These are phyloP conservation scores for Anticlea derivata DNA, from an alignment of 2,888 invertebrate genomes.

Conservation along the genomic window DNA sequence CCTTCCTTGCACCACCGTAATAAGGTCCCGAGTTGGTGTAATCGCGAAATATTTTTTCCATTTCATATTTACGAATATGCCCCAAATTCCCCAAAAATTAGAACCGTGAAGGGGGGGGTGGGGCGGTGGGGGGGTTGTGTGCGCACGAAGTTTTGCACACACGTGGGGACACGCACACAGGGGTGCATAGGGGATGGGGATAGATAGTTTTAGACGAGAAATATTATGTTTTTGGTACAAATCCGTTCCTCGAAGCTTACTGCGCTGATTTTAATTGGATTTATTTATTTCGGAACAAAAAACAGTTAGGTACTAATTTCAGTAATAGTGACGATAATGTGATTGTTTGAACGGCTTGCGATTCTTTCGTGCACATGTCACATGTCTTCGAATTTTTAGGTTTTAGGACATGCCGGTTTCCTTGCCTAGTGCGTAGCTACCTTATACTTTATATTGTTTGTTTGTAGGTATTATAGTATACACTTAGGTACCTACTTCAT, in stretches of 20 bases:
- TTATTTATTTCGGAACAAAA: slow-evolving; percentile 27
- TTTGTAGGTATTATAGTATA: no score
- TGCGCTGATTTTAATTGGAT: slow-evolving; percentile 46
- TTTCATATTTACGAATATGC: slow-evolving; percentile 85
- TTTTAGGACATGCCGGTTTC: no score
- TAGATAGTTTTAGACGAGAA: slow-evolving; percentile 81
- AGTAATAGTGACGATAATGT: no score
- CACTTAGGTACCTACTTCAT: no score
- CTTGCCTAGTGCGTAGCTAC: no score
- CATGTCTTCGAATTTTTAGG: no score
- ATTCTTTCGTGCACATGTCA: no score
- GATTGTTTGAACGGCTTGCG: neutral
- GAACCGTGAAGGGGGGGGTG: slow-evolving; percentile 81
- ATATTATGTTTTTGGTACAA: slow-evolving; percentile 61
- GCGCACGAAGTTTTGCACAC: slow-evolving; percentile 64
- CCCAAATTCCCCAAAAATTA: slow-evolving; percentile 85
- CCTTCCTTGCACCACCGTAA: slow-evolving; percentile 45
- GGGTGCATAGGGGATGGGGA: slow-evolving; percentile 41
- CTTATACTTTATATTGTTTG: no score
- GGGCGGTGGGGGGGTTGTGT: slow-evolving; percentile 61
- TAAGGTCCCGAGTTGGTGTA: slow-evolving; percentile 54
- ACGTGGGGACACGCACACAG: slow-evolving; percentile 38
- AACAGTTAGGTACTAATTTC: no score
- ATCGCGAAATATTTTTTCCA: slow-evolving; percentile 82
- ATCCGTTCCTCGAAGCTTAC: slow-evolving; percentile 54